phyloP scores from a whole-genome alignment of 2,888 invertebrate species.

The Esperia sulphurella region DNA sequence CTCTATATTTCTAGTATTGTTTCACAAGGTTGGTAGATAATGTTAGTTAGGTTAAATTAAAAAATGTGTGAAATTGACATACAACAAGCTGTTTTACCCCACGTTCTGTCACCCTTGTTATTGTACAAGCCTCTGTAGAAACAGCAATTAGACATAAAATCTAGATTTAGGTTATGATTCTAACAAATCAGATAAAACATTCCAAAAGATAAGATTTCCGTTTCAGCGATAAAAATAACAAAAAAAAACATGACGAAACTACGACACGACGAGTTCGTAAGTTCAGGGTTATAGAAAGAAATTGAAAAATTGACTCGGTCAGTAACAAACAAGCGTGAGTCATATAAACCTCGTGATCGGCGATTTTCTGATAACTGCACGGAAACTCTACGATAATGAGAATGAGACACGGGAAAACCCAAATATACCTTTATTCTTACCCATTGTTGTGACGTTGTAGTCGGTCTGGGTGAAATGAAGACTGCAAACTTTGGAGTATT shows the following conservation, averaged over 20 bases:
- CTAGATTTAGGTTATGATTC: not conserved
- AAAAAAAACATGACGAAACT: constrained; percentile 2
- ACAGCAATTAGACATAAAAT: not conserved
- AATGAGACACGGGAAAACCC: not conserved
- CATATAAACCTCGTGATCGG: not conserved
- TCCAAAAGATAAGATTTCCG: not conserved
- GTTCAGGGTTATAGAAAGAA: not conserved
- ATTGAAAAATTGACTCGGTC: not conserved
- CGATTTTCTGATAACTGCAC: not conserved
- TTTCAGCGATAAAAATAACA: not conserved
- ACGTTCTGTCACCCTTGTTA: no score
- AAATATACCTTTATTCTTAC: constrained; percentile 72
- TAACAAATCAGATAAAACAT: not conserved
- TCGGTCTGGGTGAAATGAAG: constrained; percentile 69
- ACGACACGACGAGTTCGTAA: not conserved
- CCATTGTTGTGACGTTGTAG: constrained; percentile 75
- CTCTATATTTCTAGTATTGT: no score
- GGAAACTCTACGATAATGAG: not conserved
- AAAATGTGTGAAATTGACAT: no score
- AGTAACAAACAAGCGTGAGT: not conserved
- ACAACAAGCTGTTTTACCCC: no score
- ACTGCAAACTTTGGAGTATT: constrained; percentile 75
- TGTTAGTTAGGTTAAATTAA: no score
- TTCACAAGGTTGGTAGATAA: no score
- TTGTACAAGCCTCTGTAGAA: no score